Conservation (phyloP, 2,113 vertebrate genomes). For the Parotia lawesii region DNA sequence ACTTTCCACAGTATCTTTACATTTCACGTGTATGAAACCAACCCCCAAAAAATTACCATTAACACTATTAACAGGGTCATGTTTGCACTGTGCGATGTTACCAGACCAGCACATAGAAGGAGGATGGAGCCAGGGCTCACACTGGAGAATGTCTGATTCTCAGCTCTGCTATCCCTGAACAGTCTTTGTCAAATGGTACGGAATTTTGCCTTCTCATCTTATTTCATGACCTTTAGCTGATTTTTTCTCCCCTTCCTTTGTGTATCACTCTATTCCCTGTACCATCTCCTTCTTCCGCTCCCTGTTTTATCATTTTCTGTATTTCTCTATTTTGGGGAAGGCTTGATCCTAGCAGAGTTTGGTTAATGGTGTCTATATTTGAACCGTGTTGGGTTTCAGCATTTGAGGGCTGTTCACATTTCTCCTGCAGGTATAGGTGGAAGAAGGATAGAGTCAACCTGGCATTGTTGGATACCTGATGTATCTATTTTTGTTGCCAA, state of each 20-base stretch:
- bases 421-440: background rate
- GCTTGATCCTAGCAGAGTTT: background rate
- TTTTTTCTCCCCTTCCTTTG: background rate
- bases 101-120: background rate
- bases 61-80: accelerated
- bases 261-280: accelerated
- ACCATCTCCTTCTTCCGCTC: background rate
- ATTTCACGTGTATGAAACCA: background rate
- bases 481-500: background rate
- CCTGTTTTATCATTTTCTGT: background rate
- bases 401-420: background rate
- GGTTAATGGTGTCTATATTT: accelerated
- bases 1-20: background rate
- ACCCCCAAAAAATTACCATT: background rate
- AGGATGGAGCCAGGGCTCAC: background rate
- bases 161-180: accelerated
- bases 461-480: background rate
- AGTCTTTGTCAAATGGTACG: background rate
- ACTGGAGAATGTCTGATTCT: too few relatives aligned
- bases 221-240: background rate
- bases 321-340: background rate
- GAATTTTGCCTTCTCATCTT: background rate
- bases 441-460: background rate
- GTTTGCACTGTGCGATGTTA: background rate
- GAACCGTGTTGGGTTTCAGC: background rate